Percentiles rank a stretch among this genome's conserved stretches.
These are phyloP conservation scores for Leptobrachium leishanense DNA, from an alignment of 2,113 vertebrate species.

Conservation along the genomic window DNA sequence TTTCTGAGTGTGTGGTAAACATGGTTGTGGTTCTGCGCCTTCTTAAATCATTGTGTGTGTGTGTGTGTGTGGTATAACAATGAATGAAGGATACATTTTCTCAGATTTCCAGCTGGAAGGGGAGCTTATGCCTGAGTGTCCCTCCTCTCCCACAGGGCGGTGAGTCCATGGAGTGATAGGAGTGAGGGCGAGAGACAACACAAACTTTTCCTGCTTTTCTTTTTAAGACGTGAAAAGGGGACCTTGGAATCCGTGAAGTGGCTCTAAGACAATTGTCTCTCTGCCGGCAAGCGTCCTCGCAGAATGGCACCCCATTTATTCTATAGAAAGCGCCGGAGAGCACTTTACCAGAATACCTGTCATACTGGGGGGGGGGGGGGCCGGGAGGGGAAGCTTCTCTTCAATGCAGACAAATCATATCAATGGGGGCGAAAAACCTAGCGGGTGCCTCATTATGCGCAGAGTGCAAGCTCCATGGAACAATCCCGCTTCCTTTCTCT, in stretches of 20 bases:
- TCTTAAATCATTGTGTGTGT: too few relatives aligned
- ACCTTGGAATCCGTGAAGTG: slow-evolving; percentile 33
- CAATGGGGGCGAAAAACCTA: background rate
- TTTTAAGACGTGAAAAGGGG: slow-evolving; percentile 23
- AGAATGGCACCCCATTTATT: slow-evolving; percentile 19
- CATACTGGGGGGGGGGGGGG: background rate
- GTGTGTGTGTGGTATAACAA: too few relatives aligned
- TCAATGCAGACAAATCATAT: too few relatives aligned
- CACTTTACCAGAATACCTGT: background rate
- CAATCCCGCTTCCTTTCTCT: background rate
- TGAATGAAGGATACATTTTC: background rate
- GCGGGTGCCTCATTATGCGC: background rate
- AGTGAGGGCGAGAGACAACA: background rate
- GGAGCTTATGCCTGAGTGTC: background rate
- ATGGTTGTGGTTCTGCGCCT: too few relatives aligned
- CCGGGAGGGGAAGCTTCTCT: background rate
- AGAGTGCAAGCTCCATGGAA: background rate
- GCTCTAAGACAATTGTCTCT: slow-evolving; percentile 23
- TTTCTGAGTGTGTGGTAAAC: too few relatives aligned
- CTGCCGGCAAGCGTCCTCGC: background rate
- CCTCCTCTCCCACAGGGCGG: slow-evolving; percentile 5
- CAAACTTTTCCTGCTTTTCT: slow-evolving; percentile 17
- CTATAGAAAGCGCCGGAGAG: background rate
- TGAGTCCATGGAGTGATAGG: background rate
- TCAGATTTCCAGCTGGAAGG: background rate